Evolutionary conservation across 1,140 invertebrate species (phyloP).

Genomic region (Zaprionus taronus): DNA sequence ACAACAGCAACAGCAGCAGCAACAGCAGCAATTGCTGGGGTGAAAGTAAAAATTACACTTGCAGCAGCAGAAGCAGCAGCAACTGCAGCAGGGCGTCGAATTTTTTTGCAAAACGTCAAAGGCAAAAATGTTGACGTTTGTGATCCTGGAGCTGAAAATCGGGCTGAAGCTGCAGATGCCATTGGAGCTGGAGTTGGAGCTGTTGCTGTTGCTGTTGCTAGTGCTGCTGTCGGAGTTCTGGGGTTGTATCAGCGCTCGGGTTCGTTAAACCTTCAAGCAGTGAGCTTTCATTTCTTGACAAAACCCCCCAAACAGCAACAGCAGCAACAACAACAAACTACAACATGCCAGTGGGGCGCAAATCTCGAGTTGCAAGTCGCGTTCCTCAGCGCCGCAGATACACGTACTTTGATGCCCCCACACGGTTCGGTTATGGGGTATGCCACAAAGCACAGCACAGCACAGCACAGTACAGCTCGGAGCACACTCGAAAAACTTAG

Average conservation of each 20-base stretch:
- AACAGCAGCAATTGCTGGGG: constrained; percentile 47
- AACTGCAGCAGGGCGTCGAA: constrained; percentile 20
- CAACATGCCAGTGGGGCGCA: constrained; percentile 34
- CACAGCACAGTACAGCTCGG: neutral
- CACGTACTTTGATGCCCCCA: constrained; percentile 54
- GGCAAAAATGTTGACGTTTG: constrained; percentile 66
- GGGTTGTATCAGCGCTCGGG: constrained; percentile 43
- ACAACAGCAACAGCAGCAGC: constrained; percentile 4
- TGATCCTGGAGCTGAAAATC: constrained; percentile 55
- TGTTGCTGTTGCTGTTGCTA: constrained; percentile 12
- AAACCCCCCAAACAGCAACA: constrained; percentile 26
- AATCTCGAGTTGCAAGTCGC: constrained; percentile 56
- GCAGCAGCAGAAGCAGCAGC: constrained; percentile 23
- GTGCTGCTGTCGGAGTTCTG: neutral
- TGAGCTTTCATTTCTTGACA: constrained; percentile 74
- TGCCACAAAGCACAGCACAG: neutral
- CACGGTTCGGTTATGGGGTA: constrained; percentile 10
- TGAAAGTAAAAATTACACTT: constrained; percentile 76
- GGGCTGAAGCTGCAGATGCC: constrained; percentile 29
- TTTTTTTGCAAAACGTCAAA: constrained; percentile 65
- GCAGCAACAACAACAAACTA: constrained; percentile 54
- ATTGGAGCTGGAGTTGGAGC: neutral
- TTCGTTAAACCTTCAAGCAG: constrained; percentile 82
- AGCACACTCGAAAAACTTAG: constrained; percentile 64
- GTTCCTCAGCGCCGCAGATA: constrained; percentile 38